Percentiles rank a stretch among this genome's conserved stretches.
Conservation (phyloP, 2,113 vertebrate species). For the Tetraodon nigroviridis region DNA sequence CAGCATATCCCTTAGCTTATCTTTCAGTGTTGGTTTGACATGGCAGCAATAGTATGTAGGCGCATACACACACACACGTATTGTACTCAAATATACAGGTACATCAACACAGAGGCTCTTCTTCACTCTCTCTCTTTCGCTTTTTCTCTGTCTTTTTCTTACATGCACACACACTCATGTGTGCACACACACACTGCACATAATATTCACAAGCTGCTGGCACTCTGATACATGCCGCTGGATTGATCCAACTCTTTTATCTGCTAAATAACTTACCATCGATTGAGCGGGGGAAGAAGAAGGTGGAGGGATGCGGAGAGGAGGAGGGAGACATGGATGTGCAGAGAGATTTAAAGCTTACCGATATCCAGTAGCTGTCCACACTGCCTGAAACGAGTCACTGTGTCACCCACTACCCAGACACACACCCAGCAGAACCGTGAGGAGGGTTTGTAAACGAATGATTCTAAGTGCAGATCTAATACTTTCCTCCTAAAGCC, state of each 20-base stretch:
- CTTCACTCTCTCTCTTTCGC: constrained; percentile 21
- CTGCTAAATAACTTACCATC: constrained; percentile 77
- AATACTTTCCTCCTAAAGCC: constrained; percentile 26
- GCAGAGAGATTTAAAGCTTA: constrained; percentile 61
- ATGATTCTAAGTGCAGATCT: constrained; percentile 11
- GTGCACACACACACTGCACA: constrained; percentile 22
- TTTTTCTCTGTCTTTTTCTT: too few species aligned
- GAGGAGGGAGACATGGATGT: constrained; percentile 55
- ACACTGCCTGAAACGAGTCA: constrained; percentile 41
- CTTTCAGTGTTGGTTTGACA: constrained; percentile 32
- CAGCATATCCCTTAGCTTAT: too few species aligned
- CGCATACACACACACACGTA: constrained; percentile 6
- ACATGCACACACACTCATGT: constrained; percentile 15
- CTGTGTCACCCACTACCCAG: constrained; percentile 20
- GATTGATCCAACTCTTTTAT: constrained; percentile 74
- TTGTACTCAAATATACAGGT: constrained; percentile 29
- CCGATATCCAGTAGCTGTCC: constrained; percentile 65
- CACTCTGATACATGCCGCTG: constrained; percentile 63
- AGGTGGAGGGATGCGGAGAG: constrained; percentile 16
- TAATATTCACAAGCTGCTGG: constrained; percentile 66
- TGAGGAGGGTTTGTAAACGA: constrained; percentile 2
- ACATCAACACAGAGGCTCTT: constrained; percentile 26
- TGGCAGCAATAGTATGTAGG: constrained; percentile 25
- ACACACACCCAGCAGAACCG: neutral
- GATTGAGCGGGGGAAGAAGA: constrained; percentile 52